Conservation (phyloP, 2,113 vertebrate species). For the Grammomys dolichurus region DNA sequence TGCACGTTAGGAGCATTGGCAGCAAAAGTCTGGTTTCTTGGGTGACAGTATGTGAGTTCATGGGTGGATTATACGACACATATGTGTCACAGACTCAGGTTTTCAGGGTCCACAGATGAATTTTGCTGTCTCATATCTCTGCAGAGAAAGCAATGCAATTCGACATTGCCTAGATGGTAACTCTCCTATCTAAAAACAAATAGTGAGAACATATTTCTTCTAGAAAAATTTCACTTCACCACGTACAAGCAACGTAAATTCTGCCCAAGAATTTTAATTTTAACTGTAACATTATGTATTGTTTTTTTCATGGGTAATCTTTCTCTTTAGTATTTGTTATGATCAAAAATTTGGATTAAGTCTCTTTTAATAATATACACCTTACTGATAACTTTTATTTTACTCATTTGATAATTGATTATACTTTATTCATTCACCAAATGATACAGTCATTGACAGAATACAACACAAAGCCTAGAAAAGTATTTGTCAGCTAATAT, state of each 20-base stretch:
- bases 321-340: constrained; percentile 48
- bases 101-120: neutral
- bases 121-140: neutral
- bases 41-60: neutral
- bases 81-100: neutral
- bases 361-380: neutral
- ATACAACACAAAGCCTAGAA: neutral
- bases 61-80: neutral
- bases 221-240: neutral
- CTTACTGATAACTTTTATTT: constrained; percentile 36
- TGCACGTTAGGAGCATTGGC: neutral
- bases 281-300: constrained; percentile 44
- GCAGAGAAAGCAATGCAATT: neutral
- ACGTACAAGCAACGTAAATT: neutral
- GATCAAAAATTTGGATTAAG: neutral
- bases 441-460: neutral
- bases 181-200: neutral
- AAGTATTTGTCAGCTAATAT: neutral
- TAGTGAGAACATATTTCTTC: neutral
- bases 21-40: neutral
- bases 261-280: constrained; percentile 34
- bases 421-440: neutral
- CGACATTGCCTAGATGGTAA: neutral
- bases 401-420: neutral
- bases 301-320: neutral